A percentile compares a stretch with the other conserved stretches of the same genome.
Evolutionary conservation across 2,113 vertebrate genomes (phyloP).

Genomic region (Scytalopus superciliaris): DNA sequence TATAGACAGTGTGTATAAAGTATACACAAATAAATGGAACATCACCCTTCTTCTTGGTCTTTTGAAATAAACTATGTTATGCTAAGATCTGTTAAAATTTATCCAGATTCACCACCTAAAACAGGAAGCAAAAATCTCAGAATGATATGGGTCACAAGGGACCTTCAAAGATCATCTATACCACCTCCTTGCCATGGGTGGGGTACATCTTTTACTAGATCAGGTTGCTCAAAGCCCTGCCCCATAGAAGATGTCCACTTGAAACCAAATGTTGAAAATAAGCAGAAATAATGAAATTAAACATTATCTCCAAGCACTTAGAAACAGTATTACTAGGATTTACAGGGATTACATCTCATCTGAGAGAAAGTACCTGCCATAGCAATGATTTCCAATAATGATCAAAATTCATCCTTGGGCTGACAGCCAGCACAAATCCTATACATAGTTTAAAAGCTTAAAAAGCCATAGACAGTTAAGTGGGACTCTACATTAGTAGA

Average conservation of each 20-base stretch:
- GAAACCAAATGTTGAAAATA: not conserved
- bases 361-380: not conserved
- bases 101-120: not conserved
- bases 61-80: not conserved
- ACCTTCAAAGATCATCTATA: not conserved
- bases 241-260: not conserved
- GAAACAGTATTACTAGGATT: not conserved
- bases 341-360: slow-evolving; percentile 20
- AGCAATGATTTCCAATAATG: slow-evolving; percentile 18
- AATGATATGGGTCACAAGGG: not conserved
- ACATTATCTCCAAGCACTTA: not conserved
- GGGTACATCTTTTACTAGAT: not conserved
- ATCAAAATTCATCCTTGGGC: slow-evolving; percentile 32
- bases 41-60: not conserved
- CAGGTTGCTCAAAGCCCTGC: not conserved
- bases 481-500: not conserved
- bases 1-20: not conserved
- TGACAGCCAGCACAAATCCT: not conserved
- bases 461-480: not conserved
- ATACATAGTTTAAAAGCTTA: not conserved
- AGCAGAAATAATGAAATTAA: not conserved
- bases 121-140: not conserved
- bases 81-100: not conserved
- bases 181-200: not conserved
- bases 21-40: not conserved